These are phyloP conservation scores for Epirrhoe tristata DNA, from an alignment of 2,888 invertebrate genomes.

Conservation along the genomic window DNA sequence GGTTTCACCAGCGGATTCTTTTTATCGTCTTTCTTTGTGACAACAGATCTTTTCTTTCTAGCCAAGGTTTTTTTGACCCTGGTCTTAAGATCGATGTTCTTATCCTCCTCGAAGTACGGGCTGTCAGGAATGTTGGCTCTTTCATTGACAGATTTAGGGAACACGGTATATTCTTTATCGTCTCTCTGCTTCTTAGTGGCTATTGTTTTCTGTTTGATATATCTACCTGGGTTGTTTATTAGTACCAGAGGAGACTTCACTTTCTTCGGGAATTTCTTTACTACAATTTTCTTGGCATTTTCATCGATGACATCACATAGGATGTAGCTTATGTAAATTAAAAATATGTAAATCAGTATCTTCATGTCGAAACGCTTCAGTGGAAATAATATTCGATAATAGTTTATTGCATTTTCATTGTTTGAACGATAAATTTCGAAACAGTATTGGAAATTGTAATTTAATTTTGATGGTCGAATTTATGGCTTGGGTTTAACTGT, in stretches of 20 bases:
- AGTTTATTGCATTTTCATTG: slow-evolving; percentile 47
- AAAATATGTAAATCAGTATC: slow-evolving; percentile 31
- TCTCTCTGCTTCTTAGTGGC: slow-evolving; percentile 3
- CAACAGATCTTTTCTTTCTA: slow-evolving; percentile 53
- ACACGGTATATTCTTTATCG: slow-evolving; percentile 58
- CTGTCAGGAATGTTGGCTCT: slow-evolving; percentile 53
- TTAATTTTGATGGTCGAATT: slow-evolving; percentile 39
- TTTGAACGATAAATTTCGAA: slow-evolving; percentile 48
- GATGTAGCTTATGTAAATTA: slow-evolving; percentile 35
- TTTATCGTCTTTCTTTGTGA: slow-evolving; percentile 9
- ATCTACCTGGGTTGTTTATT: slow-evolving; percentile 58
- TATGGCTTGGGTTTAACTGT: neutral
- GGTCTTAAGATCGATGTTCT: slow-evolving; percentile 45
- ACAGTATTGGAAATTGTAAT: slow-evolving; percentile 46
- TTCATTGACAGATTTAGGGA: slow-evolving; percentile 40
- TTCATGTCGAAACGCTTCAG: slow-evolving; percentile 33
- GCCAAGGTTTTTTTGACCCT: slow-evolving; percentile 63
- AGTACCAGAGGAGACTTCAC: slow-evolving; percentile 49
- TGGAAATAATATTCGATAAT: slow-evolving; percentile 24
- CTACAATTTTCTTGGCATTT: slow-evolving; percentile 26
- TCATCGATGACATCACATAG: slow-evolving; percentile 28
- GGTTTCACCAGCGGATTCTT: neutral
- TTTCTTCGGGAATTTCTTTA: slow-evolving; percentile 54
- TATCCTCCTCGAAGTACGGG: slow-evolving; percentile 54
- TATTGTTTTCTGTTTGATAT: slow-evolving; percentile 39